Evolutionary conservation across 2,113 vertebrate species (phyloP).

Genomic region (Agapornis roseicollis): DNA sequence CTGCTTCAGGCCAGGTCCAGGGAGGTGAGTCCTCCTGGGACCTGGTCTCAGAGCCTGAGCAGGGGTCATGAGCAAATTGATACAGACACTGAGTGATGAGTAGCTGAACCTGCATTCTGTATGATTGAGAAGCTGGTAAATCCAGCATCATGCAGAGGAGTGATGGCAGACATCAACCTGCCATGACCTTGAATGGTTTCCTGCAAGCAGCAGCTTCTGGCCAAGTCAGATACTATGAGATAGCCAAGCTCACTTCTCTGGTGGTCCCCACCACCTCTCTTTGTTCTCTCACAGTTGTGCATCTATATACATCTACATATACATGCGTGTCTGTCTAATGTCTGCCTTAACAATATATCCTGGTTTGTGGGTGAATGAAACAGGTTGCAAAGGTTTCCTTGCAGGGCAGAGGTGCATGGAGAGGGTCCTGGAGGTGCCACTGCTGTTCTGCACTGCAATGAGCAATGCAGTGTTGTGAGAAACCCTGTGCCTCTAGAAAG

Average conservation of each 20-base stretch:
- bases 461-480: background rate
- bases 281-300: background rate
- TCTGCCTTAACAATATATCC: background rate
- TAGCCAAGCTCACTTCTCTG: background rate
- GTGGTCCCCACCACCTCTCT: background rate
- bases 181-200: background rate
- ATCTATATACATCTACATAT: background rate
- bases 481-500: background rate
- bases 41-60: rapidly evolving
- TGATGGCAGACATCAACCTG: background rate
- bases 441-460: background rate
- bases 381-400: background rate
- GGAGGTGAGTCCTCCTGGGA: background rate
- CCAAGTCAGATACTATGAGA: background rate
- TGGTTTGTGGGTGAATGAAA: background rate
- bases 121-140: background rate
- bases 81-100: rapidly evolving
- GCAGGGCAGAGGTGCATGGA: background rate
- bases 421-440: background rate
- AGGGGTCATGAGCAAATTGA: background rate
- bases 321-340: rapidly evolving
- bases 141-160: background rate
- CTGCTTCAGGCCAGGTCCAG: background rate
- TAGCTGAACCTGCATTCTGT: background rate
- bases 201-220: background rate